Conservation (phyloP, 1,140 invertebrate genomes). For the Temnothorax longispinosus region DNA sequence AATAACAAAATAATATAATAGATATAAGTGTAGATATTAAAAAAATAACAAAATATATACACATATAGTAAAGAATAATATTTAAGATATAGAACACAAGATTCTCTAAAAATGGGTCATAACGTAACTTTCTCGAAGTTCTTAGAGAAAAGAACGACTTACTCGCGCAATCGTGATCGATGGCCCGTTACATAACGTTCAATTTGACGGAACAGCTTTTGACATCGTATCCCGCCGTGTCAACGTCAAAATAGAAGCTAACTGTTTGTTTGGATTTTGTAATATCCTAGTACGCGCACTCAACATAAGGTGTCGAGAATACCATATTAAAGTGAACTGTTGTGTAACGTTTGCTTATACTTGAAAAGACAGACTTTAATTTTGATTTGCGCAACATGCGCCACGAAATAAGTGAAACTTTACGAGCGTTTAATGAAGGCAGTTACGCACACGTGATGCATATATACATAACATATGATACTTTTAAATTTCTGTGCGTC, state of each 20-base stretch:
- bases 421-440: not conserved
- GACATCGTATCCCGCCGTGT: conserved; percentile 3
- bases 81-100: not conserved
- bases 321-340: not conserved
- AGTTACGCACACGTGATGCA: not conserved
- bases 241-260: conserved; percentile 21
- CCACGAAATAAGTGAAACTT: not conserved
- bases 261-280: conserved; percentile 27
- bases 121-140: not conserved
- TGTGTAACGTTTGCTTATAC: not conserved
- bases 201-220: conserved; percentile 18
- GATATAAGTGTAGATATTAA: not conserved
- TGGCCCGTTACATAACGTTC: conserved; percentile 17
- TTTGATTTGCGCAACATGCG: not conserved
- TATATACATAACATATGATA: not conserved
- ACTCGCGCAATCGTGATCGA: conserved; percentile 18
- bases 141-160: not conserved
- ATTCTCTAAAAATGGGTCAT: not conserved
- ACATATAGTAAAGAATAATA: conserved; percentile 5
- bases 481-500: not conserved
- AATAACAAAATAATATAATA: conserved; percentile 3
- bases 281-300: conserved; percentile 30
- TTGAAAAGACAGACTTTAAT: conserved; percentile 12
- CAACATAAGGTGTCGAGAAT: not conserved
- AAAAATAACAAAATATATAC: not conserved